These are phyloP conservation scores for Nasonia vitripennis DNA, from an alignment of 1,140 invertebrate species.

Conservation along the genomic window DNA sequence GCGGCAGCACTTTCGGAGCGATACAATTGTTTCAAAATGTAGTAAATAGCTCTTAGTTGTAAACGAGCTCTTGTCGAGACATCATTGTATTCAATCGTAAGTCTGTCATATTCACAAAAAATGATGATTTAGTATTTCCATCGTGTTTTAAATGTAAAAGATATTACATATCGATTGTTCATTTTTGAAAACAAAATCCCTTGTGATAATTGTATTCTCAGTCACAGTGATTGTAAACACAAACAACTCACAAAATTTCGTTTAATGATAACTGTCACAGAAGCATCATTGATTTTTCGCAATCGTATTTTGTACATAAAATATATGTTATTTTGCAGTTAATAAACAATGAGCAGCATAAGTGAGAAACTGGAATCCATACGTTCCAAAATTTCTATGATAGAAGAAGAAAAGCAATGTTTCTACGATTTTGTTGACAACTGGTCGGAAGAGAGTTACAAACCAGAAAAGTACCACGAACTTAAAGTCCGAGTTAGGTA, in stretches of 20 bases:
- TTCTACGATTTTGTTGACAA: background rate
- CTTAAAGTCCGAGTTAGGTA: background rate
- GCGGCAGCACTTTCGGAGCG: background rate
- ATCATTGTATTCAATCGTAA: background rate
- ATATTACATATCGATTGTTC: no score
- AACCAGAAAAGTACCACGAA: background rate
- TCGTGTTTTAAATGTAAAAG: background rate
- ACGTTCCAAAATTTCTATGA: background rate
- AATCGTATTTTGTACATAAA: no score
- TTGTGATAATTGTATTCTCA: no score
- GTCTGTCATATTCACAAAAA: background rate
- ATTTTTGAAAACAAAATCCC: no score
- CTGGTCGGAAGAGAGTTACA: background rate
- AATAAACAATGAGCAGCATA: background rate
- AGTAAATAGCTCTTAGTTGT: background rate
- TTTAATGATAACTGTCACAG: background rate
- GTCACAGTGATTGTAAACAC: no score
- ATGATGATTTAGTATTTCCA: background rate
- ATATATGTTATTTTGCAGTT: background rate
- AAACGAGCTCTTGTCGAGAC: background rate
- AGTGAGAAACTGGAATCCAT: background rate
- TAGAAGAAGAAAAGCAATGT: background rate
- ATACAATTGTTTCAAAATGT: background rate
- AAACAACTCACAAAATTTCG: background rate
- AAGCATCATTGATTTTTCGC: background rate